A percentile compares a stretch with the other conserved stretches of the same genome.
Evolutionary conservation across 2,113 vertebrate genomes (phyloP).

Genomic region (Dicentrarchus labrax): DNA sequence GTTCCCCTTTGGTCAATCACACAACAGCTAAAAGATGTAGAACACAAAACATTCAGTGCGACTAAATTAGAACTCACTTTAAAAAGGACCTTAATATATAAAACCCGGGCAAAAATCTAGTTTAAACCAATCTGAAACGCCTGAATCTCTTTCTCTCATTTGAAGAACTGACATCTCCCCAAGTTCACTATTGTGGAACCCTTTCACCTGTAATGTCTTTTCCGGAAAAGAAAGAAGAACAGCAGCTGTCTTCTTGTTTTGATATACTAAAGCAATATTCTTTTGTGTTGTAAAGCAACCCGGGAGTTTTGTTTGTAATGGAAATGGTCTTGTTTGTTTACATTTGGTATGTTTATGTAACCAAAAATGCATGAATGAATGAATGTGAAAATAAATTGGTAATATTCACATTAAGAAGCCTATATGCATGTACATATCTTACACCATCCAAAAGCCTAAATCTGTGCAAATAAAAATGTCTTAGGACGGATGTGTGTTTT

Average conservation of each 20-base stretch:
- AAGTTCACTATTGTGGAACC: not conserved
- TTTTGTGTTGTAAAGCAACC: not conserved
- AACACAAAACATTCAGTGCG: not conserved
- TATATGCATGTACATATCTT: not conserved
- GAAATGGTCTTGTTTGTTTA: not conserved
- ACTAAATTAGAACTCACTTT: not conserved
- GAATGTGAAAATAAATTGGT: not conserved
- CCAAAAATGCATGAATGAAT: not conserved
- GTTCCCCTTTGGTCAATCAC: not conserved
- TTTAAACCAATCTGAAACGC: not conserved
- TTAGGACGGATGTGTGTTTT: slow-evolving; percentile 33
- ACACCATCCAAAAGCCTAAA: slow-evolving; percentile 5
- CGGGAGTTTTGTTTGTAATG: not conserved
- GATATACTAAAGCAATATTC: not conserved
- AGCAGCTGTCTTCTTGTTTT: not conserved
- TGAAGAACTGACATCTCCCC: not conserved
- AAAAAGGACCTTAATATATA: not conserved
- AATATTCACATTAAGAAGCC: not conserved
- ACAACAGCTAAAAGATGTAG: not conserved
- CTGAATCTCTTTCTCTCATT: not conserved
- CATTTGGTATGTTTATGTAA: not conserved
- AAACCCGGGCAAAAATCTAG: not conserved
- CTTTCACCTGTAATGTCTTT: not conserved
- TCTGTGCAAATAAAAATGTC: slow-evolving; percentile 28
- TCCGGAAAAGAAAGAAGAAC: not conserved